These are phyloP conservation scores for Dasypolia templi DNA, from an alignment of 2,888 invertebrate genomes.

Conservation along the genomic window DNA sequence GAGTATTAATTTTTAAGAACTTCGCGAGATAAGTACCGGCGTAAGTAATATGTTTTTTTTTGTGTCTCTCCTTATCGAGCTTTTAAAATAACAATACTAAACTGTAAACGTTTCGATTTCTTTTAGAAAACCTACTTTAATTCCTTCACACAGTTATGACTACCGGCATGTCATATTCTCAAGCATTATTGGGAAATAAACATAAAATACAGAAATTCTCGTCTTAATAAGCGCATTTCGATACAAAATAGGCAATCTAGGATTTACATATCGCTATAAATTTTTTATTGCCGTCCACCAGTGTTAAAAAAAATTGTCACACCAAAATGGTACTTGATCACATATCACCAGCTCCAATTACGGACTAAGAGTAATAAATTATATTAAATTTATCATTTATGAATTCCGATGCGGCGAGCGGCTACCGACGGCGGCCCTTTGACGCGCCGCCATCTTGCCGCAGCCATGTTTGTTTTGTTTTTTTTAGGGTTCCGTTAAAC, in stretches of 20 bases:
- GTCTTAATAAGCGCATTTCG: slow-evolving; percentile 56
- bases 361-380: slow-evolving; percentile 83
- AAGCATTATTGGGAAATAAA: slow-evolving; percentile 41
- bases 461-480: slow-evolving; percentile 86
- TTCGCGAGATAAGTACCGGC: slow-evolving; percentile 40
- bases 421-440: slow-evolving; percentile 88
- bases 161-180: slow-evolving; percentile 38
- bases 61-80: slow-evolving; percentile 29
- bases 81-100: slow-evolving; percentile 40
- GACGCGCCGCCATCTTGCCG: slow-evolving; percentile 85
- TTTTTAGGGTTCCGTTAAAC: slow-evolving; percentile 74
- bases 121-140: slow-evolving; percentile 41
- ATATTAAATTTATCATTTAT: slow-evolving; percentile 90
- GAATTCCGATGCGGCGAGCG: slow-evolving; percentile 83
- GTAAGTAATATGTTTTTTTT: slow-evolving; percentile 36
- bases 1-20: slow-evolving; percentile 44
- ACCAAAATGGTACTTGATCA: slow-evolving; percentile 70
- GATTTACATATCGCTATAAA: slow-evolving; percentile 66
- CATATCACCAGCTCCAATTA: slow-evolving; percentile 77
- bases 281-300: slow-evolving; percentile 62
- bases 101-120: slow-evolving; percentile 24
- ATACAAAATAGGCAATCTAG: slow-evolving; percentile 61
- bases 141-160: slow-evolving; percentile 34
- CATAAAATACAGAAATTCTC: slow-evolving; percentile 53
- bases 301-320: slow-evolving; percentile 70